Base-by-base conservation (phyloP, 2,113 vertebrate genomes). In the Notiomystis cincta region DNA sequence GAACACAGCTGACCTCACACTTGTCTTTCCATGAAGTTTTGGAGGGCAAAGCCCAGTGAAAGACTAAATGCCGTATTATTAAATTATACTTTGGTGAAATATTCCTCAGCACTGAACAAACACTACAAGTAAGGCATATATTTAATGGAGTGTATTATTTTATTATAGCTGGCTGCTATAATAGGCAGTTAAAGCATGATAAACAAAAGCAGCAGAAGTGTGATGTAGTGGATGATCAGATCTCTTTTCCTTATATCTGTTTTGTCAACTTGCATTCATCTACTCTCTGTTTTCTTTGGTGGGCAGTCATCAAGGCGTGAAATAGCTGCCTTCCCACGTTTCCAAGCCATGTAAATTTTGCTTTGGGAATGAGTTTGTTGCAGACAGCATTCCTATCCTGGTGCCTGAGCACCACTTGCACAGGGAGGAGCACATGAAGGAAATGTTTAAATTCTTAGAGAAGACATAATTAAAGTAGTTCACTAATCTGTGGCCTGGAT, bases 141-240 rank as follows among this genome's bases (percentile, higher is more conserved):
- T 95, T 96, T 96, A 98, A 97, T 96, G 96, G 95, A 95, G 92
- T 96, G 95, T 94, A 62, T 96, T 96, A 95, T 96, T 98, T 97
- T 97, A 92, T 97, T 97, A 93, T 94, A 84, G 84, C 97, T 93
- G 88, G 91, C 78, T 91, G 93, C 94, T 95, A 50, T 94, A 96
- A 94, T 76, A 71, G 94, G 64, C 83, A 82, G 94, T 93, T 92
- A 92, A 94, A 94, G 87, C 87, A 85, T 80, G 93, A 96, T 97
- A 95, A 97, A 97, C 92, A 81, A 95, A 97, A 95, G 83, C 75
- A 87, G 60, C 91, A 77, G 61, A 76, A 82, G 94, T 73, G 73
- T 54, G 95, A 56, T 84, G 83, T 82, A 76, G 88, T 86, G 67
- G 80, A 76, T 70, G 93, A 96, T 81, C 73, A 30, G 48, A 27